Base-by-base conservation (phyloP, 2,113 vertebrate genomes). In the Oryzias melastigma region DNA sequence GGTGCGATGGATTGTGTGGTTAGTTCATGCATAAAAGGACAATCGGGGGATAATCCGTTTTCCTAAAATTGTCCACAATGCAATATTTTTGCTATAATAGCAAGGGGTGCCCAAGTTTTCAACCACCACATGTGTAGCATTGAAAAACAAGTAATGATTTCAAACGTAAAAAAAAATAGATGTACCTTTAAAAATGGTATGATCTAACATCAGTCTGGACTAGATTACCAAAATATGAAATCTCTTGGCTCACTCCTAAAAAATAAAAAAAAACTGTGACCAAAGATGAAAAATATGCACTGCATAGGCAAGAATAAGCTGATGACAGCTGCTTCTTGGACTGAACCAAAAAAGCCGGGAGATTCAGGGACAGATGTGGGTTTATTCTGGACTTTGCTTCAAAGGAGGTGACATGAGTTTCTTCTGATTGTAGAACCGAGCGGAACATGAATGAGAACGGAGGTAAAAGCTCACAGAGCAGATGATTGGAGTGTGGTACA, bases 241-340 rank as follows among this genome's bases (percentile, higher is more conserved):
- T 67, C 58, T 56, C 65, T 65, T 58, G 18, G 77, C 52, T 59
- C 47, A 78, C 22, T 68, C 52, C 65, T 62, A 71, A 19, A 72
- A 35, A 35, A 12, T 35, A 12, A 35, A 27, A 27, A 35, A 35
- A 35, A 80, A 53, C 54, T 10, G 58, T 69, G 75, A 68, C 20
- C 60, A 61, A 47, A 44, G 72, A 65, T 72, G 24, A 87, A 84
- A 54, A 56, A 78, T 83, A 89, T 84, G 80, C 69, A 86, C 80
- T 88, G 85, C 84, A 89, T 87, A 87, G 82, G 86, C 78, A 80
- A 83, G 54, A 63, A 61, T 74, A 62, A 80, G 81, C 76, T 50
- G 45, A 79, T 66, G 61, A 68, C 62, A 75, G 67, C 62, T n/a
- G 46, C 68, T 77, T 81, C 62, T 62, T 68, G 71, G 74, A 77